Evolutionary conservation across 1,140 invertebrate genomes (phyloP), one percentile per base, ranked within the genome.

Genomic region (Samia ricini): DNA sequence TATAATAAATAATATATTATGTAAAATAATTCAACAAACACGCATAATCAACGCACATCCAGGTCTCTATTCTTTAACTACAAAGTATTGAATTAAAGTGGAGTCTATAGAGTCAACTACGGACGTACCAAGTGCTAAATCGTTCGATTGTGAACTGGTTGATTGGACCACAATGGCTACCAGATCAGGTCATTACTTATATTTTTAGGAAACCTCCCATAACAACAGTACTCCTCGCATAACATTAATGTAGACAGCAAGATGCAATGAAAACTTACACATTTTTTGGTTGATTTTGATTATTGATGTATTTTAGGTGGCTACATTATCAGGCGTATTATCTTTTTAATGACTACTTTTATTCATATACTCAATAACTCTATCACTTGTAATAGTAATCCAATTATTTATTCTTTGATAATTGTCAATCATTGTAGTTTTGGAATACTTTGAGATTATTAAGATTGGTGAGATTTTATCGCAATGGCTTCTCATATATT

Each of bases 11-110:
- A 42, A 15, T 42, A 42, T 10, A 5, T 42, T 12, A 24, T 33
- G 54, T 5, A 24, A 50, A 36, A 59, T 42, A 48, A 54, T 56
- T 42, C 62, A 64, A 63, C 57, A 6, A n/a, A 60, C n/a, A n/a
- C n/a, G n/a, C n/a, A n/a, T n/a, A 57, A 64, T 59, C 50, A 15
- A 42, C 33, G 12, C 33, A 42, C 33, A 42, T 42, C n/a, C 10
- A 42, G 33, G 0, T 12, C 15, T 15, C 7, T 42, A 42, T 12
- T 42, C 10, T 3, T 42, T 42, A 15, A 42, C 33, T 42, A 42
- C n/a, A 42, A 42, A 42, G n/a, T 42, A 42, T 10, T 42, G 33
- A 42, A 42, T 42, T 15, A 42, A 42, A 42, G 12, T 15, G 33
- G 33, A 8, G 33, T 42, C 33, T 21, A 52, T 21, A 52, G 51